Evolutionary conservation across 2,113 vertebrate genomes (phyloP), one percentile per base, ranked within the genome.

Genomic region (Paratilapia polleni): DNA sequence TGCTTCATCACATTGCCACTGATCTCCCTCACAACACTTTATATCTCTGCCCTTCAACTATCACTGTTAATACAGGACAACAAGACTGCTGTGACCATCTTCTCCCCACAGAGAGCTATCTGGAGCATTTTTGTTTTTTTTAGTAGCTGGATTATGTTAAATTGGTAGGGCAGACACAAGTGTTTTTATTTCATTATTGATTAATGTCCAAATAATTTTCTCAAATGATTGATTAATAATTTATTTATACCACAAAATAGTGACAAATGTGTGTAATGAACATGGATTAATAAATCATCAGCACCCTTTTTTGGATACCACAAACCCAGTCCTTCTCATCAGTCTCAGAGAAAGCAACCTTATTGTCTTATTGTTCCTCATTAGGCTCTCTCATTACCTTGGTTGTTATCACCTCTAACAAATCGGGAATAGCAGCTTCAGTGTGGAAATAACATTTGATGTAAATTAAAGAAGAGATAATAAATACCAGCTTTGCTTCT

Each of bases 401-500:
- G n/a, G 68, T 57, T 61, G 66, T 84, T 80, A 80, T 92, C 31
- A 62, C 64, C 13, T 34, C 47, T 41, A 79, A 88, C 74, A 85
- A 58, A 79, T 60, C 41, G 84, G 54, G 43, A 82, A 89, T 84
- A 80, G 79, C 52, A 81, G 64, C 68, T 47, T 74, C 61, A 47
- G 81, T 26, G 81, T 81, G 52, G 68, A 88, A 83, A 83, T 62
- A 70, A 84, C 10, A 84, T 68, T 81, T 63, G 58, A 90, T 80
- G 75, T 77, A 68, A 89, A 83, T 79, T 31, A 84, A 84, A 77
- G 24, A 87, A 54, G 68, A 82, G 59, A 89, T 79, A 78, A 77
- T 84, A 64, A 86, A 90, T 98, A 99, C 98, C 98, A 98, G 97
- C 96, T 99, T 99, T 96, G 97, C 97, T 95, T 99, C 98, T 94